A percentile compares a stretch with the other conserved stretches of the same genome.
Evolutionary conservation across 2,888 invertebrate genomes (phyloP).

Genomic region (Blera fallax): DNA sequence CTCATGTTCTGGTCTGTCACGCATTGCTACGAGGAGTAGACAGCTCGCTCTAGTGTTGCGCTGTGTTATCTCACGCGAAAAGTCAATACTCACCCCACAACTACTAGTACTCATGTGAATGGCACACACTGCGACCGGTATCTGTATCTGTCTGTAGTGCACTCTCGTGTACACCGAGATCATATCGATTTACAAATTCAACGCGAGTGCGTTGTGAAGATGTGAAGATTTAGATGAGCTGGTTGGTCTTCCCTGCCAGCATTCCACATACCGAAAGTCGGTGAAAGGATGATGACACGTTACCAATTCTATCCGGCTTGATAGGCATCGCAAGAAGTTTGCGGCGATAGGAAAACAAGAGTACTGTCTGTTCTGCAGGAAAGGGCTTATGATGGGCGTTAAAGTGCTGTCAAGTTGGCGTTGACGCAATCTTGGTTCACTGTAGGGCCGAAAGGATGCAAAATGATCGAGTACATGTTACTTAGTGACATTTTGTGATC

Average conservation of each 20-base stretch:
- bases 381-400: neutral
- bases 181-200: slow-evolving; percentile 72
- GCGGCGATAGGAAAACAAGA: slow-evolving; percentile 51
- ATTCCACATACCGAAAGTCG: slow-evolving; percentile 58
- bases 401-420: no score
- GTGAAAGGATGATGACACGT: slow-evolving; percentile 72
- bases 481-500: no score
- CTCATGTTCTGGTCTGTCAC: slow-evolving; percentile 72
- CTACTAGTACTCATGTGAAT: slow-evolving; percentile 33
- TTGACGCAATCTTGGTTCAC: no score
- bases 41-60: slow-evolving; percentile 39
- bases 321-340: slow-evolving; percentile 49
- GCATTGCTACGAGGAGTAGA: slow-evolving; percentile 60
- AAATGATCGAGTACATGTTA: no score
- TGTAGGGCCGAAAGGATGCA: no score
- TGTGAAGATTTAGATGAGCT: slow-evolving; percentile 58
- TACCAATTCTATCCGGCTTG: slow-evolving; percentile 58
- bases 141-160: slow-evolving; percentile 61
- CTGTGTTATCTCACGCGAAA: slow-evolving; percentile 71
- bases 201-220: slow-evolving; percentile 62
- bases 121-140: slow-evolving; percentile 33
- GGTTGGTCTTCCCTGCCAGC: slow-evolving; percentile 11
- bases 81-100: slow-evolving; percentile 64
- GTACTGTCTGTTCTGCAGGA: slow-evolving; percentile 26
- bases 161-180: slow-evolving; percentile 69